Evolutionary conservation across 2,113 vertebrate species (phyloP).

Genomic region (Engraulis encrasicolus): DNA sequence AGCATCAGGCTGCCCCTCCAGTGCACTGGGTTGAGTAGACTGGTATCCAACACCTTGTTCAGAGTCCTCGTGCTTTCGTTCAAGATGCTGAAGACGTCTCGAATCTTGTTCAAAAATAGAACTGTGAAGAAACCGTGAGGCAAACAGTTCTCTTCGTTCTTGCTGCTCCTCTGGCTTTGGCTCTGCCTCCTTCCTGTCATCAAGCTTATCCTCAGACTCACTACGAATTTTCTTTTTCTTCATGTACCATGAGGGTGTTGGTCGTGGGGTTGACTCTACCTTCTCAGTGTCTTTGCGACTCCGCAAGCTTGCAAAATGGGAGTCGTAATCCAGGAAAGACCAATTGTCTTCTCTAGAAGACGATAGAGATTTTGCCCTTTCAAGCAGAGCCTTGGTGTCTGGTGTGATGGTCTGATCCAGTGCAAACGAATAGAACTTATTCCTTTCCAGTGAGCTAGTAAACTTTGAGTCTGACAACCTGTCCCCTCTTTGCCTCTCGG

Average conservation of each 20-base stretch:
- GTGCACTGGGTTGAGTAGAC: slow-evolving; percentile 75
- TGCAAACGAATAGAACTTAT: slow-evolving; percentile 95
- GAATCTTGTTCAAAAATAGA: slow-evolving; percentile 98
- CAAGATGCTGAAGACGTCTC: slow-evolving; percentile 91
- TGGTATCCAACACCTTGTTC: slow-evolving; percentile 78
- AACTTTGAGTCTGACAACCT: slow-evolving; percentile 90
- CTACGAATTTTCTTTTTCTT: slow-evolving; percentile 97
- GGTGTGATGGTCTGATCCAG: slow-evolving; percentile 97
- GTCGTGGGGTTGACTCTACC: slow-evolving; percentile 89
- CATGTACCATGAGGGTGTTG: slow-evolving; percentile 97
- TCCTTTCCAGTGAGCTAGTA: slow-evolving; percentile 87
- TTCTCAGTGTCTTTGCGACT: slow-evolving; percentile 96
- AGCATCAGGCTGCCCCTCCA: slow-evolving; percentile 76
- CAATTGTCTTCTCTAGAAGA: slow-evolving; percentile 97
- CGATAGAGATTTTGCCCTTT: slow-evolving; percentile 96
- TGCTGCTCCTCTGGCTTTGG: slow-evolving; percentile 94
- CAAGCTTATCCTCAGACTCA: slow-evolving; percentile 92
- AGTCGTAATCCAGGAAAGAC: slow-evolving; percentile 96
- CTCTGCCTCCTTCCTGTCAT: slow-evolving; percentile 94
- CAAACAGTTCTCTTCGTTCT: slow-evolving; percentile 92
- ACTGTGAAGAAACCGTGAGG: slow-evolving; percentile 95
- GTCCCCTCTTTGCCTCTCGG: slow-evolving; percentile 88
- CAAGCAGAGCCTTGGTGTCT: slow-evolving; percentile 96
- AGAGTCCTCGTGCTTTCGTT: slow-evolving; percentile 88
- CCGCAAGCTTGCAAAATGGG: slow-evolving; percentile 90